Base-by-base conservation (phyloP, 1,140 invertebrate species). In the Ips typographus region DNA sequence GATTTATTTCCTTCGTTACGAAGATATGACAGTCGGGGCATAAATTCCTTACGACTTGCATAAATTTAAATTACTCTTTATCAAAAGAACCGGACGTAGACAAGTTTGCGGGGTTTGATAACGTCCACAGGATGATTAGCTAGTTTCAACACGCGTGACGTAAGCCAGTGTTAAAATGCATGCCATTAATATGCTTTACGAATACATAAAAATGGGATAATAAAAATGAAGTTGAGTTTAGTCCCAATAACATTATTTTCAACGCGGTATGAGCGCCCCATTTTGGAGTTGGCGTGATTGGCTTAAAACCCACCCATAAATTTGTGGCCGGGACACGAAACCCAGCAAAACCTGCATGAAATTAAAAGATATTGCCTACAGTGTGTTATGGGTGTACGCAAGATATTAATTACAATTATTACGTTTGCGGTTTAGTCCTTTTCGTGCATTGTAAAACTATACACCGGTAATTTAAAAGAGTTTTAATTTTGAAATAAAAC, bases 1-100 rank as follows among this genome's bases (percentile, higher is more conserved):
- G 38, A 4, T 61, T 61, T 47, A 47, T 61, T 61, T 61, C 59
- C 4, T 41, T 47, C 59, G 42, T 61, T 61, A 37, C 44, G 37
- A 37, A 5, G 37, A 44, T 61, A 61, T 47, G 41, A 38, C 43
- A 40, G 2, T 22, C 1, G 3, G 44, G 44, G 22, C 7, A 49
- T 49, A 49, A 49, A 49, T 49, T 49, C 44, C 44, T 49, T 49
- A 49, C 22, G 3, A 49, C 44, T 49, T 49, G 44, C 44, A 49
- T 8, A 49, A 49, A 22, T 22, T 22, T 22, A 22, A 22, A 22
- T 22, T 22, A 22, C 22, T 22, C 22, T 22, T 22, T 22, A 22
- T 22, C 22, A 22, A 22, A 22, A 22, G 22, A 22, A 22, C 22
- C 22, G 22, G 22, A 22, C 22, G 22, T 22, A 22, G 22, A 22